A percentile compares a stretch with the other conserved stretches of the same genome.
Evolutionary conservation across 2,113 vertebrate genomes (phyloP).

Genomic region (Pterocles burchelli): DNA sequence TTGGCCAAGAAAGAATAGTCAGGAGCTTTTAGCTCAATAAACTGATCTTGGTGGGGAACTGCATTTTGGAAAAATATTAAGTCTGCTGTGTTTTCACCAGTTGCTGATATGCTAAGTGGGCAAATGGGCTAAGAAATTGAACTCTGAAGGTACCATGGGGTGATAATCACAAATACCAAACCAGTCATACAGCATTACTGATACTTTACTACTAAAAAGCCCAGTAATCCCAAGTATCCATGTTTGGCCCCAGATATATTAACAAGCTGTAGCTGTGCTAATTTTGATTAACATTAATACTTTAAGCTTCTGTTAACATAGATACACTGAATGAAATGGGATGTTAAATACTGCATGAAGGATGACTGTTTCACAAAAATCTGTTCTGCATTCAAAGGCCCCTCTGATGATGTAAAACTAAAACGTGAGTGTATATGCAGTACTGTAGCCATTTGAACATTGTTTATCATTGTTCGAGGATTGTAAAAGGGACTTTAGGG

Average conservation of each 20-base stretch:
- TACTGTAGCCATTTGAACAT: neutral
- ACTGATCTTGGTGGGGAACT: neutral
- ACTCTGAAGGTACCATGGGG: neutral
- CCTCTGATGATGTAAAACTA: neutral
- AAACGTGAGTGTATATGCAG: neutral
- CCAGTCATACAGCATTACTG: neutral
- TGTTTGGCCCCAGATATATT: neutral
- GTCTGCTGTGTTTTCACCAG: neutral
- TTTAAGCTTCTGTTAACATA: neutral
- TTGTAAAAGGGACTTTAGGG: neutral
- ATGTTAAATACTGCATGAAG: neutral
- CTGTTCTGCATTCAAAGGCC: neutral
- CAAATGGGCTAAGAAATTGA: neutral
- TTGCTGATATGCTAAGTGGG: neutral
- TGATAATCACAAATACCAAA: neutral
- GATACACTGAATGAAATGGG: neutral
- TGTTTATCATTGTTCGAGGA: neutral
- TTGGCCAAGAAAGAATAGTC: neutral
- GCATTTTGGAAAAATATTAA: neutral
- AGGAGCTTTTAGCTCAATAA: neutral
- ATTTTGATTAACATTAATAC: neutral
- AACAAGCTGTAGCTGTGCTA: neutral
- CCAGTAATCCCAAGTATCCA: neutral
- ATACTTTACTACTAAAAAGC: neutral
- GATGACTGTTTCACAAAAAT: neutral